Evolutionary conservation across 2,888 invertebrate genomes (phyloP).

Genomic region (Melanostoma mellinum): DNA sequence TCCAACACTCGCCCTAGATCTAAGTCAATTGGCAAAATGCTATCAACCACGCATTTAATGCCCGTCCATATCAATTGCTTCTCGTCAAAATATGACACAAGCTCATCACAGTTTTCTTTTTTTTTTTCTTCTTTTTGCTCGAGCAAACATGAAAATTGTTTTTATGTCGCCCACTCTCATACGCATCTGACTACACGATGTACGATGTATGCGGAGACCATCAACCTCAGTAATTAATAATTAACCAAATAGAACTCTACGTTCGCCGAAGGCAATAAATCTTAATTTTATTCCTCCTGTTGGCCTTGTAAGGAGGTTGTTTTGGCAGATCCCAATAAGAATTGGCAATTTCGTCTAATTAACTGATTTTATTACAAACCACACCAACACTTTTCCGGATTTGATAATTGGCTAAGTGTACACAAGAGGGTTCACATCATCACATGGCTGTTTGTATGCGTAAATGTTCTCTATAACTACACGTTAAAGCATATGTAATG

Average conservation of each 20-base stretch:
- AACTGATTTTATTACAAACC: constrained; percentile 47
- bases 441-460: too few species aligned
- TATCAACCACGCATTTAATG: constrained; percentile 55
- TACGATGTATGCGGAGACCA: background rate
- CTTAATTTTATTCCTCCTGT: constrained; percentile 26
- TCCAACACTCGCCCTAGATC: constrained; percentile 58
- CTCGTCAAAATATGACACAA: constrained; percentile 66
- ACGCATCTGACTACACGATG: constrained; percentile 4
- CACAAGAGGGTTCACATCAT: too few species aligned
- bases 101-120: constrained; percentile 32
- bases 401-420: constrained; percentile 5
- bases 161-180: constrained; percentile 47
- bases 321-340: constrained; percentile 35
- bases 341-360: constrained; percentile 52
- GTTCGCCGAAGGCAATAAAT: constrained; percentile 39
- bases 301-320: background rate
- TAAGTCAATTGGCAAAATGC: constrained; percentile 54
- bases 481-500: too few species aligned
- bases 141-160: constrained; percentile 31
- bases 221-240: constrained; percentile 50
- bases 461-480: too few species aligned
- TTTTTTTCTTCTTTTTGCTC: background rate
- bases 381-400: background rate
- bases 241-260: constrained; percentile 12
- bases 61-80: constrained; percentile 47